A percentile compares a stretch with the other conserved stretches of the same genome.
Evolutionary conservation across 2,888 invertebrate genomes (phyloP).

Genomic region (Lapara coniferarum): DNA sequence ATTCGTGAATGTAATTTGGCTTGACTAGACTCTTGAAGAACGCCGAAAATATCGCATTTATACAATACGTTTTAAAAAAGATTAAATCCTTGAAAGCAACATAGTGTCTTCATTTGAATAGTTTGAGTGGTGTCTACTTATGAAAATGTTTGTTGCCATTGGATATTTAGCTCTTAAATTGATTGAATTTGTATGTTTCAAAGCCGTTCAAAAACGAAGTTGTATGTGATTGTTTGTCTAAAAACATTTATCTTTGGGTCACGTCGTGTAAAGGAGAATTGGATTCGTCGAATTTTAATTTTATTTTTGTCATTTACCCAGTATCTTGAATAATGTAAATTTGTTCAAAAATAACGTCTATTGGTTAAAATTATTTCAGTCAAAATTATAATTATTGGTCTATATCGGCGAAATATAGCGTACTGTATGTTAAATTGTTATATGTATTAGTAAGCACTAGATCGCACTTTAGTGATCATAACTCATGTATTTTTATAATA

Average conservation of each 20-base stretch:
- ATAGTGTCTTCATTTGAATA: no score
- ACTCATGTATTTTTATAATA: slow-evolving; percentile 33
- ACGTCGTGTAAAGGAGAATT: neutral
- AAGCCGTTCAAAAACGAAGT: neutral
- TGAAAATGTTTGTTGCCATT: slow-evolving; percentile 14
- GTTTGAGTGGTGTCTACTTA: neutral
- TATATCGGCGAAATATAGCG: slow-evolving; percentile 25
- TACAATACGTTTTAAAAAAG: neutral
- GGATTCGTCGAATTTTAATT: neutral
- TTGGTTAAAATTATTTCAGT: neutral
- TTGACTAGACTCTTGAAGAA: no score
- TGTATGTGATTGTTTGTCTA: slow-evolving; percentile 7
- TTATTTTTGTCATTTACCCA: neutral
- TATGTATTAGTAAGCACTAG: slow-evolving; percentile 37
- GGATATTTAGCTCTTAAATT: neutral
- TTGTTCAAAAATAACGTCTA: no score
- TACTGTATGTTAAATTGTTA: slow-evolving; percentile 16
- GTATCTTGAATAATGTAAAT: neutral
- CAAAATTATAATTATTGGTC: neutral
- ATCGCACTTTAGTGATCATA: slow-evolving; percentile 34
- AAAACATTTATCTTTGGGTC: neutral
- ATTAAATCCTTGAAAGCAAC: slow-evolving; percentile 9
- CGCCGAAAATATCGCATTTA: neutral
- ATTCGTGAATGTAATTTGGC: no score
- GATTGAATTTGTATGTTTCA: slow-evolving; percentile 6